Evolutionary conservation across 2,888 invertebrate genomes (phyloP), one percentile per base, ranked within the genome.

Genomic region (Calliopum simillimum): DNA sequence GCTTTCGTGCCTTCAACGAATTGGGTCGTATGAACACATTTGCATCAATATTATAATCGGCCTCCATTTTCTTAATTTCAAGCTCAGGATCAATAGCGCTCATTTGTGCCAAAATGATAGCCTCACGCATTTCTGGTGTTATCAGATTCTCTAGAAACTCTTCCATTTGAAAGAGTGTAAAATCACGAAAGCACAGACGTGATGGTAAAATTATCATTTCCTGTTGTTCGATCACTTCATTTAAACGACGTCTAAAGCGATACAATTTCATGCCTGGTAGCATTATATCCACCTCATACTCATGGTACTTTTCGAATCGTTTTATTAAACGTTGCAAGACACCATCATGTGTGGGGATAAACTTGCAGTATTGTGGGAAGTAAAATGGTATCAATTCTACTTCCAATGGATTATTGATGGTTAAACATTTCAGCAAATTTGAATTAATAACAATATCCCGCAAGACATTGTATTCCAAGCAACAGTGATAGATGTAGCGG

Each of bases 181-280:
- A 84, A 21, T 84, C 84, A 2, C 84, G 80, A 72, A 81, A 82
- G 62, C 85, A 81, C 3, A 84, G 72, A 2, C 78, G 77, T 0
- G 82, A 79, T 0, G 84, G 80, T 33, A 84, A 74, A 0, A 77
- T 70, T 2, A 73, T 67, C 13, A 78, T 67, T 2, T 75, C 71
- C 43, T 79, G 74, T 8, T 72, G 12, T 59, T 81, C 79, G 11
- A 77, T 66, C 3, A 84, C 71, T 64, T 77, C 76, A 53, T 83
- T 75, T 3, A 78, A 72, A 2, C 49, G 61, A 4, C 78, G 74
- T 14, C 65, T 74, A 14, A 84, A 80, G 1, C 73, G 77, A 13
- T 78, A 82, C 0, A 84, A 72, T 4, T 72, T 78, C 0, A 75
- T 70, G 14, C 73, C 71, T 0, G 79, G 76, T 3, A 72, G n/a